Evolutionary conservation across 2,797 vertebrate species (phyloP), one percentile per base, ranked within the genome.

Genomic region (Lagorchestes hirsutus): DNA sequence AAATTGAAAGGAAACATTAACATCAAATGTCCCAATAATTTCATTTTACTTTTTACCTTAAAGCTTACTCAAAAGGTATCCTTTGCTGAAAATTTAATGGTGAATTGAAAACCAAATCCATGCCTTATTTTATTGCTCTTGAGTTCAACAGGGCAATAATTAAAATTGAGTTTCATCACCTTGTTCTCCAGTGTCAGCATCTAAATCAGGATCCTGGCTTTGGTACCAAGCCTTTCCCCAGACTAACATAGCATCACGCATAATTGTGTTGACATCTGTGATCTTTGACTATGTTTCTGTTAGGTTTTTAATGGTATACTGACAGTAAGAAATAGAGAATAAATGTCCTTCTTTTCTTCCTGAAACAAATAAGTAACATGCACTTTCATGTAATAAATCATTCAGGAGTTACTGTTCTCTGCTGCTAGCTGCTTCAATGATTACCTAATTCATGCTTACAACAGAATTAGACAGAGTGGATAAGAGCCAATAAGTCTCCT

Each of bases 341-440:
- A 95, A 13, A 56, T 55, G 92, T 94, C 58, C 18, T 74, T 92
- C 57, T 96, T 92, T 96, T 93, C 57, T 62, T 94, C 54, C 94
- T 94, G 18, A 90, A 97, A 96, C 57, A 97, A 97, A 97, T 93
- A 96, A 93, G 50, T 91, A 97, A 67, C 34, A 74, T 93, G 93
- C 82, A 95, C 0, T 87, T 96, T 97, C 94, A 96, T 90, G 29
- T 91, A 97, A 96, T 29, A 74, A 97, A 90, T 96, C 97, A 97
- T 27, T 50, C 57, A 94, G 91, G 46, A 91, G 91, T 97, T 91
- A 93, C 27, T 94, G 16, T 92, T 96, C 14, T 87, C 55, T 58
- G 55, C 55, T 82, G 58, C 96, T 98, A 98, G 55, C 90, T 97
- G 95, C n/a, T 94, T 90, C 74, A 91, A 58, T 96, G 96, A 96